Evolutionary conservation across 2,113 vertebrate species (phyloP).

Genomic region (Notothenia rossii): DNA sequence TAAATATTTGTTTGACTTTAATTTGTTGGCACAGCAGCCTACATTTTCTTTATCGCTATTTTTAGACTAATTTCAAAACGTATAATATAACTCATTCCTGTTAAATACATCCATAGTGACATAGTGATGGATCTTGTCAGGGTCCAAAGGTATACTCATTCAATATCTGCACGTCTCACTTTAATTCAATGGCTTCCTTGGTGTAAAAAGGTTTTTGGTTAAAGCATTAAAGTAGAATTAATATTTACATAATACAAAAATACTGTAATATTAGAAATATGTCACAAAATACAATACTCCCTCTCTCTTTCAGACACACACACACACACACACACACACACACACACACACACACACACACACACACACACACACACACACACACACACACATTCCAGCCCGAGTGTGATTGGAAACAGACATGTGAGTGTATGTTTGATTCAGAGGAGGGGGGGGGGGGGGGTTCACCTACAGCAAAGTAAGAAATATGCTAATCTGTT

Average conservation of each 20-base stretch:
- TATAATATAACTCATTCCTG: not conserved
- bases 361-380: slow-evolving; percentile 2
- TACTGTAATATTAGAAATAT: too few relatives aligned
- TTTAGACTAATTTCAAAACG: not conserved
- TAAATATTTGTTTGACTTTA: not conserved
- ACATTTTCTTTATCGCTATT: not conserved
- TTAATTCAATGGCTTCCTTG: too few relatives aligned
- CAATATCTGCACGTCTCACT: too few relatives aligned
- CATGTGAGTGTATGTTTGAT: slow-evolving; percentile 23
- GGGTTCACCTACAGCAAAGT: slow-evolving; percentile 55
- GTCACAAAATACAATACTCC: too few relatives aligned
- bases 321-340: not conserved
- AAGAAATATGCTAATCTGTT: slow-evolving; percentile 35
- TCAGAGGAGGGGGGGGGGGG: slow-evolving; percentile 19
- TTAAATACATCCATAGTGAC: not conserved
- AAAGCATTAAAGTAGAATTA: too few relatives aligned
- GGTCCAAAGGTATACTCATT: not conserved
- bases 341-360: slow-evolving; percentile 6
- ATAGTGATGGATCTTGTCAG: not conserved
- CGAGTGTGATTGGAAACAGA: slow-evolving; percentile 73
- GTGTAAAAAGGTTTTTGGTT: too few relatives aligned
- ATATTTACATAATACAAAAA: too few relatives aligned
- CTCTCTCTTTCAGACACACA: not conserved
- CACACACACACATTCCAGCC: slow-evolving; percentile 33
- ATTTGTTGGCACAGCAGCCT: not conserved